These are phyloP conservation scores for Thelaira solivaga DNA, from an alignment of 2,888 invertebrate genomes.

Conservation along the genomic window DNA sequence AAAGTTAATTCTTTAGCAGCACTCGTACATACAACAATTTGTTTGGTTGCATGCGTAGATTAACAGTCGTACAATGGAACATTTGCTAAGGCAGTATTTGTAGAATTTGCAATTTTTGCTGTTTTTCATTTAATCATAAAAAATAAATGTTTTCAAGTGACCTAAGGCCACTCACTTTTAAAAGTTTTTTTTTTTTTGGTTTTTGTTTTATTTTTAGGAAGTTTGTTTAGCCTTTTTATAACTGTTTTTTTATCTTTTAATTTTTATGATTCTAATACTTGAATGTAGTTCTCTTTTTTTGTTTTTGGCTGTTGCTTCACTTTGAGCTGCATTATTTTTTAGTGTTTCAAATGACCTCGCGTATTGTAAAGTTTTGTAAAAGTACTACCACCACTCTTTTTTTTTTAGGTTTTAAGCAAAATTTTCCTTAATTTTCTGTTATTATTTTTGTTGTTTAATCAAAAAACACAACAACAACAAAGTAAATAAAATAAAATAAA, in stretches of 20 bases:
- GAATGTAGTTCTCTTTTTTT: neutral
- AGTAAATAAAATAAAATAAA: no score
- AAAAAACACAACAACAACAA: constrained; percentile 7
- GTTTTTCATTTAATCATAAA: constrained; percentile 42
- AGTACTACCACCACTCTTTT: no score
- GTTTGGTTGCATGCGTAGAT: constrained; percentile 56
- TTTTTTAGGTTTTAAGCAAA: neutral
- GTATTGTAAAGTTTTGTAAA: constrained; percentile 13
- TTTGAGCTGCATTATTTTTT: neutral
- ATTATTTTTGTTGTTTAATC: neutral
- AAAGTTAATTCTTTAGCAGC: neutral
- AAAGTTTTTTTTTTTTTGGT: neutral
- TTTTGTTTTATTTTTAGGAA: neutral
- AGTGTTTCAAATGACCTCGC: constrained; percentile 27
- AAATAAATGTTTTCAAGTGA: constrained; percentile 54
- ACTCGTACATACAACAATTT: constrained; percentile 13
- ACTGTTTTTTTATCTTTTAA: constrained; percentile 7
- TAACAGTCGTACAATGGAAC: constrained; percentile 21
- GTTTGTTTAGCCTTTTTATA: neutral
- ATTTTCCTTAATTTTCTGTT: constrained; percentile 7
- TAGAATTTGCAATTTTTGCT: neutral
- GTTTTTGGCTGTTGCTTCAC: no score
- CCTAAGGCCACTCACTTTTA: constrained; percentile 44
- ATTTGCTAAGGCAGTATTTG: constrained; percentile 18
- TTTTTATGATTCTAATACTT: constrained; percentile 23